Base-by-base conservation (phyloP, 2,888 invertebrate genomes). In the Drosophila antonietae region DNA sequence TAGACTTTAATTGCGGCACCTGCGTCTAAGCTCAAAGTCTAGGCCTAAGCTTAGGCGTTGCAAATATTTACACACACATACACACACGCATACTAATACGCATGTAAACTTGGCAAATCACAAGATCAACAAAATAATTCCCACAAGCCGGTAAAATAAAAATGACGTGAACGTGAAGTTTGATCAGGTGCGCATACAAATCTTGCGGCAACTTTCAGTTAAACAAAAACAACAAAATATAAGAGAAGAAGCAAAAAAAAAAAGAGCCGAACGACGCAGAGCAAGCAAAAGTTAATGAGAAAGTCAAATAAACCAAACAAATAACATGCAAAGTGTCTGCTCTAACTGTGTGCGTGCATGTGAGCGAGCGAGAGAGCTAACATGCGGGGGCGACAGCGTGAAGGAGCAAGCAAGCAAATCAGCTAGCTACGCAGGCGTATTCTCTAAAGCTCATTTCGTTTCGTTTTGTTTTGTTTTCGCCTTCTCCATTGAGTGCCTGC, bases 171-270 rank as follows among this genome's bases (percentile, higher is more conserved):
- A 83, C 86, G 86, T 75, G 71, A 82, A 89, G 89, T 87, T 87
- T 87, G 86, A 87, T 87, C 86, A 87, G 86, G 86, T 87, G 86
- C 88, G 88, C 89, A 81, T 64, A 82, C 88, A 86, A 87, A 87
- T 84, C 89, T 87, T 80, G 72, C 74, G 66, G 71, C 81, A 80
- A 86, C 88, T 88, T 88, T 88, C 83, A 86, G 84, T 77, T 83
- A 73, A 87, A 66, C 81, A 79, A 75, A 78, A 73, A 60, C 53
- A 62, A 62, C 55, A 61, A 59, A 47, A 20, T 18, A 20, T 37
- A 56, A 47, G 46, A 15, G 33, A 66, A 56, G 35, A 73, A 43
- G 7, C 55, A 65, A 62, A 56, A 65, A 57, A 65, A 62, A 56
- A 65, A 60, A 64, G 65, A 73, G 70, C 46, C 39, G 56, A 73